A percentile compares a stretch with the other conserved stretches of the same genome.
Conservation (phyloP, 2,888 invertebrate genomes). For the Agapetus fuscipes region DNA sequence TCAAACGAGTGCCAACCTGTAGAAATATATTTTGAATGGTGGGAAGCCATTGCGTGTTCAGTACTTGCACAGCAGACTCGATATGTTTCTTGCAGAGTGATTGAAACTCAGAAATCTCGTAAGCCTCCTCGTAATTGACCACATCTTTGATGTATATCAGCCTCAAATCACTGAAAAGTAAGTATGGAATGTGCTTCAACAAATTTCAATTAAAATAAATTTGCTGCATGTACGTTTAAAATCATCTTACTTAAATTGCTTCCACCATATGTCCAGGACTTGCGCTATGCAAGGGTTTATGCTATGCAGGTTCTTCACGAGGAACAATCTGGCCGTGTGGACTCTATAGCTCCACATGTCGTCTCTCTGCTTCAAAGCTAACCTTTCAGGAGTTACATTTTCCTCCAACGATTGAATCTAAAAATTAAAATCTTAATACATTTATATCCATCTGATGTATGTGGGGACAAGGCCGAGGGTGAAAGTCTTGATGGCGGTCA, state of each 20-base stretch:
- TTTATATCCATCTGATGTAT: too few species aligned
- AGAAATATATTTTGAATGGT: constrained; percentile 53
- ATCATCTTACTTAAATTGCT: constrained; percentile 59
- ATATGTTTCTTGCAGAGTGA: constrained; percentile 45
- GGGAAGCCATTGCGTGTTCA: constrained; percentile 54
- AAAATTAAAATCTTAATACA: too few species aligned
- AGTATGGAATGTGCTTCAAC: too few species aligned
- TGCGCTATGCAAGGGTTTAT: constrained; percentile 76
- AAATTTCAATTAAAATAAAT: too few species aligned
- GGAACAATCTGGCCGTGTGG: constrained; percentile 30
- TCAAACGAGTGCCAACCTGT: constrained; percentile 38
- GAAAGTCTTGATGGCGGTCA: too few species aligned
- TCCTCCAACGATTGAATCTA: constrained; percentile 42
- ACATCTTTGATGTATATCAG: constrained; percentile 51
- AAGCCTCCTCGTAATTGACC: constrained; percentile 49
- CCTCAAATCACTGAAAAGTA: constrained; percentile 44
- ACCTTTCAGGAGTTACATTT: constrained; percentile 44
- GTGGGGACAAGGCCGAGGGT: too few species aligned
- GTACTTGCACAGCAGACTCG: constrained; percentile 54
- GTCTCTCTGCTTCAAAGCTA: constrained; percentile 51
- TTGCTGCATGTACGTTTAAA: too few species aligned
- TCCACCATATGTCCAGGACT: constrained; percentile 72
- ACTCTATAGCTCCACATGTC: constrained; percentile 57
- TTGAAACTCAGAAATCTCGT: constrained; percentile 58
- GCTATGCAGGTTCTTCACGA: constrained; percentile 53